Conservation (phyloP, 2,113 vertebrate genomes). For the Emydura subglobosa region DNA sequence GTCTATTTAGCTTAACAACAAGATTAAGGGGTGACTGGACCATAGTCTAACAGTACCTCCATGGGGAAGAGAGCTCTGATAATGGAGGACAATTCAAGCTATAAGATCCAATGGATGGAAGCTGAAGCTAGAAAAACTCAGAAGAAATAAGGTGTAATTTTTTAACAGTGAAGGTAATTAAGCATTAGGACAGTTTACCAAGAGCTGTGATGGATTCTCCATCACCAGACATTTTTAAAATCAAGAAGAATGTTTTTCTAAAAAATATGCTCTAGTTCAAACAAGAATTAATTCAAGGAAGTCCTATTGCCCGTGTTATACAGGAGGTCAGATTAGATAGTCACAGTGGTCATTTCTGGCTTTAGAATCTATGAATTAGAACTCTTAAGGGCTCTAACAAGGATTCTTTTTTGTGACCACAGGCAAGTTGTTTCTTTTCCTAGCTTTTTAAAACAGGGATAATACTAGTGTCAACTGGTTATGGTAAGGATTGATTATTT, state of each 20-base stretch:
- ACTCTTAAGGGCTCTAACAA: background rate
- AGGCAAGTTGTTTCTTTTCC: slow-evolving; percentile 36
- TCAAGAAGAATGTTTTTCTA: background rate
- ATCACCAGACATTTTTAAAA: background rate
- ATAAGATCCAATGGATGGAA: background rate
- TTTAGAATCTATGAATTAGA: too few species aligned
- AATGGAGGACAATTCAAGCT: background rate
- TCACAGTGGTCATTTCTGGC: too few species aligned
- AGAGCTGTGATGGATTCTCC: background rate
- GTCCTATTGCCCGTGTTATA: too few species aligned
- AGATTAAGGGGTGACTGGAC: background rate
- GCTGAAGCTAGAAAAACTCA: background rate
- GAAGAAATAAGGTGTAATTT: background rate
- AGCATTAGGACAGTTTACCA: background rate
- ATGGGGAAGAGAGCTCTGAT: background rate
- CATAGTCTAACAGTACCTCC: background rate
- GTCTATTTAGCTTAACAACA: background rate
- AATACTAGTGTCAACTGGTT: background rate
- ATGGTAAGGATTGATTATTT: background rate
- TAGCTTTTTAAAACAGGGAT: background rate
- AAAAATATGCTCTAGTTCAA: background rate
- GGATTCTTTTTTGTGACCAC: slow-evolving; percentile 3
- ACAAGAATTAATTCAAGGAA: background rate
- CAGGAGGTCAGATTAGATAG: too few species aligned
- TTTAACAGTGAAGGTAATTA: background rate